phyloP scores from a whole-genome alignment of 2,113 vertebrate species.

The Barnardius zonarius region DNA sequence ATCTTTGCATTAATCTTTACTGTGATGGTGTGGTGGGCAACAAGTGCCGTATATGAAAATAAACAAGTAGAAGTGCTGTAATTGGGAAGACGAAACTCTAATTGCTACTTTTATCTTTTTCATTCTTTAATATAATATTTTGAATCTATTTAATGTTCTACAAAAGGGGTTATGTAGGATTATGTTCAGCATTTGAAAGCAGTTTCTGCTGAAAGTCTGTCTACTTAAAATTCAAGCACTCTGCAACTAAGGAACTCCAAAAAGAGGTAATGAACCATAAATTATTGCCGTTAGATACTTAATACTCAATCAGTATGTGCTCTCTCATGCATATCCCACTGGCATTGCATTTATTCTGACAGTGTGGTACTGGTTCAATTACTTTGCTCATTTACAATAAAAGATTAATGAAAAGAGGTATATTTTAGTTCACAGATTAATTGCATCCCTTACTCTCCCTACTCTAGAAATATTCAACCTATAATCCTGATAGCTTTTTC shows the following conservation, averaged over 20 bases:
- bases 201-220: constrained; percentile 65
- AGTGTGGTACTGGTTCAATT: constrained; percentile 82
- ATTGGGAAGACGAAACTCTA: constrained; percentile 17
- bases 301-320: constrained; percentile 88
- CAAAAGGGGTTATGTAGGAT: neutral
- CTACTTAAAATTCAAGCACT: constrained; percentile 82
- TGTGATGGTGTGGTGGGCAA: neutral
- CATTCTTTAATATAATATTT: constrained; percentile 8
- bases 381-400: constrained; percentile 87
- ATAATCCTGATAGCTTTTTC: constrained; percentile 88
- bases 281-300: constrained; percentile 86
- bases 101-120: constrained; percentile 35
- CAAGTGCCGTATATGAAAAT: neutral
- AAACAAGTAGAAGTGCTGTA: constrained; percentile 11
- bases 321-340: constrained; percentile 83
- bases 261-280: constrained; percentile 87
- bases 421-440: constrained; percentile 93
- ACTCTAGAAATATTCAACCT: constrained; percentile 83
- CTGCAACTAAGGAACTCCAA: constrained; percentile 79
- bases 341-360: constrained; percentile 82
- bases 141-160: constrained; percentile 25
- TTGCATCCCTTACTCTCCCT: constrained; percentile 83
- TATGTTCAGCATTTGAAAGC: constrained; percentile 65
- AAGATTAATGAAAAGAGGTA: constrained; percentile 92
- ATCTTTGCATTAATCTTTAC: constrained; percentile 16